A percentile compares a stretch with the other conserved stretches of the same genome.
These are phyloP conservation scores for Schizopygopsis pylzovi DNA, from an alignment of 2,797 vertebrate species.

Conservation along the genomic window DNA sequence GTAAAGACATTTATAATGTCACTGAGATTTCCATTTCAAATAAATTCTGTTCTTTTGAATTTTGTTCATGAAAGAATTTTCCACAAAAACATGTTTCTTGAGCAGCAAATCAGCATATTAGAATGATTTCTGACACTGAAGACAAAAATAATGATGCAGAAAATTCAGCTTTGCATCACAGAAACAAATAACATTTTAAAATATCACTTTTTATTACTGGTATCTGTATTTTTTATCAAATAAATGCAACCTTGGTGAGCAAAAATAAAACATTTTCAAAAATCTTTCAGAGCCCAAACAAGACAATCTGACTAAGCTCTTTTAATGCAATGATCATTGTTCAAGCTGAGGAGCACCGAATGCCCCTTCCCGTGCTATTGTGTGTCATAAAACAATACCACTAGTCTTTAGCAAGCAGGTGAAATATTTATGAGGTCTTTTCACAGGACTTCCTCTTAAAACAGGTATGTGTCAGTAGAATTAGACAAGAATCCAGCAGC, in stretches of 20 bases:
- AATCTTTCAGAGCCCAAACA: background rate
- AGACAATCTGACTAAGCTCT: constrained; percentile 28
- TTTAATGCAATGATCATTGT: constrained; percentile 12
- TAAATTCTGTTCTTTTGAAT: background rate
- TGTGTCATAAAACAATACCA: constrained; percentile 32
- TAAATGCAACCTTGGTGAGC: background rate
- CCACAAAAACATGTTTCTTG: background rate
- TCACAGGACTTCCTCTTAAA: constrained; percentile 45
- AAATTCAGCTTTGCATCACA: background rate
- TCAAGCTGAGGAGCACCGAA: constrained; percentile 34
- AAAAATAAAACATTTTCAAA: background rate
- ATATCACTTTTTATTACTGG: background rate
- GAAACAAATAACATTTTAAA: background rate
- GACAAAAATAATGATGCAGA: background rate
- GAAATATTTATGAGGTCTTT: constrained; percentile 59
- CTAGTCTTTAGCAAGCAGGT: constrained; percentile 23
- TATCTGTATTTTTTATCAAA: background rate
- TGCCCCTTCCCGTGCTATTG: constrained; percentile 41
- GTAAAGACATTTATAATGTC: background rate
- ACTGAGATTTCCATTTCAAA: no score
- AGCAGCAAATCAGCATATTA: background rate
- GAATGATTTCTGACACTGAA: background rate
- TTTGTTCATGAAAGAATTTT: background rate
- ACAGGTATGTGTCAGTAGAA: constrained; percentile 42
- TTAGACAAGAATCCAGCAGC: background rate